Conservation (phyloP, 2,888 invertebrate genomes). For the Lepas anatifera region DNA sequence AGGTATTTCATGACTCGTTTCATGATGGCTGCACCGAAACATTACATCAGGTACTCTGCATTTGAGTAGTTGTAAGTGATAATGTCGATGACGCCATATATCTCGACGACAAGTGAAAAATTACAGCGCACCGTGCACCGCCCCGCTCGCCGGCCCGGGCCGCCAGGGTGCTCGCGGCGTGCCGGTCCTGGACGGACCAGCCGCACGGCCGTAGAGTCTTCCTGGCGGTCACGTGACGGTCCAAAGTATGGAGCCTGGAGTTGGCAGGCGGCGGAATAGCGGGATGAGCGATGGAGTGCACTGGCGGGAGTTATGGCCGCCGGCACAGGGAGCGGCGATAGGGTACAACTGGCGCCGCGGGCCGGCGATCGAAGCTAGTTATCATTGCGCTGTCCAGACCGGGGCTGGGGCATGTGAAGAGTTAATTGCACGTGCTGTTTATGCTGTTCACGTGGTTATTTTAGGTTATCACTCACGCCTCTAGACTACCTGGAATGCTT, state of each 20-base stretch:
- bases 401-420: too few relatives aligned
- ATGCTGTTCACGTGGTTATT: too few relatives aligned
- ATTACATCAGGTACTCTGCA: neutral
- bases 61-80: neutral
- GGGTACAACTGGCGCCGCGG: too few relatives aligned
- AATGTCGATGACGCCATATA: neutral
- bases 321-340: too few relatives aligned
- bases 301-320: neutral
- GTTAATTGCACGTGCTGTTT: too few relatives aligned
- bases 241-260: slow-evolving; percentile 6
- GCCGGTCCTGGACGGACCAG: slow-evolving; percentile 1
- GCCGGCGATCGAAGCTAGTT: too few relatives aligned
- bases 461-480: too few relatives aligned
- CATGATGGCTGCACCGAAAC: too few relatives aligned
- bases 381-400: too few relatives aligned
- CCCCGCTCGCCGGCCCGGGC: neutral
- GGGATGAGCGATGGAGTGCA: neutral
- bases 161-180: neutral
- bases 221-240: slow-evolving; percentile 8
- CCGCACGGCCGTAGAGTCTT: slow-evolving; percentile 5
- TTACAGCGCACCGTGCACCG: neutral
- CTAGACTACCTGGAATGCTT: too few relatives aligned
- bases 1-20: too few relatives aligned
- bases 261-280: slow-evolving; percentile 1
- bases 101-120: neutral